Base-by-base conservation (phyloP, 2,797 vertebrate species). In the Leptatherina wallacei region DNA sequence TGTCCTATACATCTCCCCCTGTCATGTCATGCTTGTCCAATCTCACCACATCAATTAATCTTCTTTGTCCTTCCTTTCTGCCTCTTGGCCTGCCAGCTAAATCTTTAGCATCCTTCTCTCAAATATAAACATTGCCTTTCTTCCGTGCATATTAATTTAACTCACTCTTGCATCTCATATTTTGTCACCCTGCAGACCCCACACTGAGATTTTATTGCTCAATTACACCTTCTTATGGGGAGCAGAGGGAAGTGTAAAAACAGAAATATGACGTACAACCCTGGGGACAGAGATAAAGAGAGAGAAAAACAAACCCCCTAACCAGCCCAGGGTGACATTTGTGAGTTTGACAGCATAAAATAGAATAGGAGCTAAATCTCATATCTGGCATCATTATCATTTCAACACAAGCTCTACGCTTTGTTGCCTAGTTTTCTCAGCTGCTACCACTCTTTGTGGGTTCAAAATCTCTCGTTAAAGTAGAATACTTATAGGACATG, bases 401-500 rank as follows among this genome's bases (percentile, higher is more conserved):
- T 80, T 88, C 57, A 75, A 65, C 75, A 82, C 20, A 22, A 78
- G 70, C 63, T 68, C 56, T 59, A 72, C 60, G 82, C 72, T 75
- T 81, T 67, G 65, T 24, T 70, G 79, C 59, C 12, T 72, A 13
- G 32, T 56, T 81, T 74, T 69, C 59, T 68, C 71, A 68, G 76
- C 64, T 64, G 59, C 75, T 71, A 78, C 68, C 73, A 62, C 54
- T 79, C 35, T 70, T 76, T 40, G 69, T 63, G 69, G 47, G 61
- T 67, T 79, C 18, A 54, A 81, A 90, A 81, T 85, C 83, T 69
- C 77, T 68, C 61, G n/a, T 83, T 73, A 81, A 70, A 61, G 55
- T 71, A 61, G 87, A 87, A 84, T 90, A 90, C 77, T 89, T 84
- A 93, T 86, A 72, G 75, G 38, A 82, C 65, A 69, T 86, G 65